Evolutionary conservation across 2,797 vertebrate species (phyloP), one percentile per base, ranked within the genome.

Genomic region (Uromys caudimaculatus): DNA sequence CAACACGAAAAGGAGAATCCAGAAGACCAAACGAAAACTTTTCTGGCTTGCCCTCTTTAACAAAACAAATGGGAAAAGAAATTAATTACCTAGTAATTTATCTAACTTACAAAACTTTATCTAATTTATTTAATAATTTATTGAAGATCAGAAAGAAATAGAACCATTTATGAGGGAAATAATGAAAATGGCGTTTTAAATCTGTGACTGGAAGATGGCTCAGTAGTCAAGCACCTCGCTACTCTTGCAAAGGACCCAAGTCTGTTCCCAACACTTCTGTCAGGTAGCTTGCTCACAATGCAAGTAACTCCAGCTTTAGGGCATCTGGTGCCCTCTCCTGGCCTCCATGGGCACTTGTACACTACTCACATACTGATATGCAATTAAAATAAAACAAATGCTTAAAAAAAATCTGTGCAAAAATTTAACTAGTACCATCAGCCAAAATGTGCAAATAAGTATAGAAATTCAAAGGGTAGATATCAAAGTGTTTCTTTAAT

Each of bases 41-140:
- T 60, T 98, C 98, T 75, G 99, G 98, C 67, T 97, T 98, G 14
- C 99, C 99, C 98, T 98, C 99, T 99, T 98, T 86, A 58, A 56
- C 38, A 90, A 62, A 90, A 86, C 35, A 93, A 90, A 91, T 44
- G 71, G 32, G 19, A 54, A 60, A 41, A 60, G 29, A 64, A 47
- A 52, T 14, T 69, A 77, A 77, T 50, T 77, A 77, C 41, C 47
- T 52, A 77, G 27, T 29, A 47, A 47, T 47, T 47, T 76, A 76
- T 47, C 24, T 47, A 47, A 76, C 47, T 76, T 76, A 76, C 4
- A 47, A 76, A 76, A 38, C 69, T 69, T 14, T 32, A 64, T 32
- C 62, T 71, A n/a, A 44, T 44, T 24, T 44, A 76, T 44, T 44
- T 44, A 47, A 27, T 75, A 67, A 94, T 69, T 88, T 90, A 96